phyloP scores from a whole-genome alignment of 2,797 vertebrate genomes.

The Dermochelys coriacea region DNA sequence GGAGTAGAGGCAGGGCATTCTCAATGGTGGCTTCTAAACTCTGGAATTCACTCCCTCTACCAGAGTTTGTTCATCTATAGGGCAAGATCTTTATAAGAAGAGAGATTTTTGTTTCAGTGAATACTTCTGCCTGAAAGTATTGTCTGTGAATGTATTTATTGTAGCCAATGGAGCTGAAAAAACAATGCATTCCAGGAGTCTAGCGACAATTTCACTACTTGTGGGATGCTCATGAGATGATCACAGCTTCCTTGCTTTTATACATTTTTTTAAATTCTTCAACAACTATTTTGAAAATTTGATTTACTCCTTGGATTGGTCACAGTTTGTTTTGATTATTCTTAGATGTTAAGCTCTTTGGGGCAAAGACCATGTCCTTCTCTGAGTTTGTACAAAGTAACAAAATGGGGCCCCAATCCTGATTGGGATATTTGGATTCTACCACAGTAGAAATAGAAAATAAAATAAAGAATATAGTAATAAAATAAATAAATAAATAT shows the following conservation, averaged over 20 bases:
- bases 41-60: background rate
- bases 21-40: background rate
- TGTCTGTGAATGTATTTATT: background rate
- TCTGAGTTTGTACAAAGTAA: background rate
- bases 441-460: background rate
- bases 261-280: background rate
- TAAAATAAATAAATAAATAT: too few species aligned
- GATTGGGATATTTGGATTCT: background rate
- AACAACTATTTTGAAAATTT: background rate
- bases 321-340: background rate
- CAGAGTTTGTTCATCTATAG: background rate
- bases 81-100: background rate
- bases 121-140: background rate
- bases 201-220: background rate
- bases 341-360: background rate
- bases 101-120: background rate
- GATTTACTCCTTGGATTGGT: background rate
- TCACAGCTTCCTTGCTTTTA: background rate
- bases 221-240: background rate
- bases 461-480: too few species aligned
- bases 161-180: background rate
- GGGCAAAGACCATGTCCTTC: background rate
- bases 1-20: background rate
- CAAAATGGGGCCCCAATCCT: background rate
- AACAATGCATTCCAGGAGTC: background rate